Base-by-base conservation (phyloP, 37 sponge, comb jelly and placozoan species). In the Theonella swinhoei region DNA sequence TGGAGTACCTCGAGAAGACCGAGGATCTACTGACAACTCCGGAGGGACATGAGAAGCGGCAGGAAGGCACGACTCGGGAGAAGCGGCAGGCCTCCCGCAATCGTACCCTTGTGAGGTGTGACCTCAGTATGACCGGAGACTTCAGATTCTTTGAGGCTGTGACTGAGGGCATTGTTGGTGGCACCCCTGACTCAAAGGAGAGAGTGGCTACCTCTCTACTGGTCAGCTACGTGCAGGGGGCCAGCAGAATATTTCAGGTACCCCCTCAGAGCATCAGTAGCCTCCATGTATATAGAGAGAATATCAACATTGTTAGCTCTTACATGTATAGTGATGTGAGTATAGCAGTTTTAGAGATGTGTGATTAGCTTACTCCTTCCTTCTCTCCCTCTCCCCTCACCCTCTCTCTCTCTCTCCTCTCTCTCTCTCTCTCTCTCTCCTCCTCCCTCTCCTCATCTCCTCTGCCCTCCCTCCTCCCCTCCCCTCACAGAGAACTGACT, bases 61-160 rank as follows among this genome's bases (percentile, higher is more conserved):
- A 65, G 72, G 14, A 14, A 17, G 54, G 54, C 29, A 28, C 35
- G 11, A 26, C 23, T 31, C 32, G 34, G 28, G 36, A 76, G 69
- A 35, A 43, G 38, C n/a, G n/a, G n/a, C 89, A 83, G 79, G 40
- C 77, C 0, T 72, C 68, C 17, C 35, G 54, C 3, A 47, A 86
- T 33, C 20, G 31, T 1, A 65, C 1, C 25, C 39, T 32, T 4
- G 78, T 79, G 4, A 36, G 88, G 0, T 93, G 93, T 60, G 72
- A 82, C 78, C 68, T 93, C 24, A 74, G 66, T 22, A 72, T 85
- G 33, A 70, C 75, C 14, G 83, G 66, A 8, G 93, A 93, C 62
- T 39, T 76, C 24, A 76, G 42, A 8, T 85, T 85, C 54, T 88
- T 42, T 69, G 7, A 61, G 20, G 83, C 2, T 4, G 35, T 88